These are phyloP conservation scores for Thalassophryne amazonica DNA, from an alignment of 2,797 vertebrate genomes.

Conservation along the genomic window DNA sequence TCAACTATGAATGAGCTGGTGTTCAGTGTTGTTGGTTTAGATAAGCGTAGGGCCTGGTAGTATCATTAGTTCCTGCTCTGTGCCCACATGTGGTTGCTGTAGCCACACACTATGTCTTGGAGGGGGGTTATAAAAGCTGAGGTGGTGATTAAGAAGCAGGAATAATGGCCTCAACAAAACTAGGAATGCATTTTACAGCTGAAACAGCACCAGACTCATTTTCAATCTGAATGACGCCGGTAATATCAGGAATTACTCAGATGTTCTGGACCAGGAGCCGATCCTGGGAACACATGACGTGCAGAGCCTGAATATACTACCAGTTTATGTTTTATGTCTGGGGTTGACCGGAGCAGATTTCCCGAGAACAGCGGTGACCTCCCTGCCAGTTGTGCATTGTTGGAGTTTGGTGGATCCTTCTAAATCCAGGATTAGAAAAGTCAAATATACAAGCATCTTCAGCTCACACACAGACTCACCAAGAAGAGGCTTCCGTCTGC, in stretches of 20 bases:
- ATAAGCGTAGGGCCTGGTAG: constrained; percentile 32
- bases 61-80: constrained; percentile 62
- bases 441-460: constrained; percentile 68
- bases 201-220: constrained; percentile 61
- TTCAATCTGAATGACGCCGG: constrained; percentile 49
- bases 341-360: constrained; percentile 56
- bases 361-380: constrained; percentile 56
- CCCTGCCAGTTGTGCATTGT: constrained; percentile 65
- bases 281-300: constrained; percentile 42
- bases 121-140: constrained; percentile 79
- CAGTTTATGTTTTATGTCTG: constrained; percentile 58
- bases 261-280: constrained; percentile 33
- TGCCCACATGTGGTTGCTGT: constrained; percentile 73
- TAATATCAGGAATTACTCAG: constrained; percentile 66
- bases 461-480: constrained; percentile 37
- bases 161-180: constrained; percentile 83
- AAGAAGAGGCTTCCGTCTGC: constrained; percentile 37
- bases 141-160: constrained; percentile 81
- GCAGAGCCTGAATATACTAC: constrained; percentile 41
- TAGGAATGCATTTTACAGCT: constrained; percentile 79
- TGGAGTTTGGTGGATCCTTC: constrained; percentile 55
- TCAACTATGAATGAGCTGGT: neutral
- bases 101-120: constrained; percentile 73
- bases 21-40: constrained; percentile 32
- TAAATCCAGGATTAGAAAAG: constrained; percentile 78